Percentiles rank a stretch among this genome's conserved stretches.
Conservation (phyloP, 92 coral and sea anemone species). For the Palythoa grandis region DNA sequence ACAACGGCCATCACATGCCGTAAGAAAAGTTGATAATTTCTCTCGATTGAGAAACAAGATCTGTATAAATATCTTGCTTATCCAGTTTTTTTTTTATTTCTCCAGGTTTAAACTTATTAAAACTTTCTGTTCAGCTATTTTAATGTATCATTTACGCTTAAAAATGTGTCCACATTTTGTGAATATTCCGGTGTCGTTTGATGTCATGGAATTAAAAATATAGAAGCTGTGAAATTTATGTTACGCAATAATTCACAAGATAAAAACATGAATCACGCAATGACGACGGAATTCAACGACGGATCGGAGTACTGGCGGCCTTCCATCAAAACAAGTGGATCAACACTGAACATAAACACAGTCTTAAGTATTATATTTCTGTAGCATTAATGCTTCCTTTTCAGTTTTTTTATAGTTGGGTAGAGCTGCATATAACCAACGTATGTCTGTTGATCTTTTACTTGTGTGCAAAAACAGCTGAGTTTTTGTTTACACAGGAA, state of each 20-base stretch:
- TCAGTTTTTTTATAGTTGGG: neutral
- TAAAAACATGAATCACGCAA: conserved; percentile 17
- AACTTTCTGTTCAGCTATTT: too few relatives aligned
- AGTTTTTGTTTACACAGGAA: conserved; percentile 18
- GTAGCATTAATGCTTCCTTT: neutral
- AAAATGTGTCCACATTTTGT: neutral
- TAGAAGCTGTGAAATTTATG: neutral
- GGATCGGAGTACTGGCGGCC: neutral
- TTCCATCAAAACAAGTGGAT: conserved; percentile 1
- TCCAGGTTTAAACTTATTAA: too few relatives aligned
- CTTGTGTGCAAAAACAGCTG: conserved; percentile 18
- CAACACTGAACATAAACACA: neutral
- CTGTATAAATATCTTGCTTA: too few relatives aligned
- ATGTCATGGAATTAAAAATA: neutral
- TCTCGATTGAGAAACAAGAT: too few relatives aligned
- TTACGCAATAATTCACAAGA: conserved; percentile 34
- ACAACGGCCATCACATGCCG: too few relatives aligned
- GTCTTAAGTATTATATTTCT: neutral
- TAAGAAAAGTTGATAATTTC: too few relatives aligned
- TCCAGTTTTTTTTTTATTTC: too few relatives aligned
- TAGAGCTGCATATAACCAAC: neutral
- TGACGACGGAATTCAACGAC: conserved; percentile 3
- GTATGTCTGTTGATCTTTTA: neutral
- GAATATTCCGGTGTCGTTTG: neutral
- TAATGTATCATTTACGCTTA: too few relatives aligned